These are phyloP conservation scores for Panagrolaimus sp. DNA, from an alignment of 1,140 invertebrate genomes.

Conservation along the genomic window DNA sequence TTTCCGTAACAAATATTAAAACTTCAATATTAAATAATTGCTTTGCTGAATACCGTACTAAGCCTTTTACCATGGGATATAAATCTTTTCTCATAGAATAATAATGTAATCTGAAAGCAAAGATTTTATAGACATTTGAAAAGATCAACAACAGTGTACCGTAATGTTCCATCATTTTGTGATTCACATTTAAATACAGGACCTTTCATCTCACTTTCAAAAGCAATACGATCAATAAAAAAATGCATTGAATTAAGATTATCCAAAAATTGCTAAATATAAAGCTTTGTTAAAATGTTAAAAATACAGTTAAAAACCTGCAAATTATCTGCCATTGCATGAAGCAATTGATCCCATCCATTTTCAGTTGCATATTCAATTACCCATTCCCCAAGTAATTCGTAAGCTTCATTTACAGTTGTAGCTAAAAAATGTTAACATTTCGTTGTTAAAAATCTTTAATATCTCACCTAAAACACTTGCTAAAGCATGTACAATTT, in stretches of 20 bases:
- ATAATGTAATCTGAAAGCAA: conserved; percentile 52
- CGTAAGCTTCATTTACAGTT: neutral
- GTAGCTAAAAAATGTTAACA: neutral
- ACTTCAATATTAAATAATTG: conserved; percentile 52
- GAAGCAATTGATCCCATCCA: conserved; percentile 25
- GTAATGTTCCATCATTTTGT: conserved; percentile 26
- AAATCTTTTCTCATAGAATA: conserved; percentile 59
- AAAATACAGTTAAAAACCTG: conserved; percentile 15
- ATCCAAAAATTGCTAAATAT: conserved; percentile 27
- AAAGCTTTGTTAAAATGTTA: neutral
- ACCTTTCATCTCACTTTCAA: conserved; percentile 25
- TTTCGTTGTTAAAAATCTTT: neutral
- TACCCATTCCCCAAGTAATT: conserved; percentile 27
- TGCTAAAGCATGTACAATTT: conserved; percentile 17
- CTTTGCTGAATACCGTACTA: conserved; percentile 49
- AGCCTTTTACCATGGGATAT: conserved; percentile 59
- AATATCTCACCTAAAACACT: conserved; percentile 13
- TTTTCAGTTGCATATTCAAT: conserved; percentile 23
- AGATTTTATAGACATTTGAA: neutral
- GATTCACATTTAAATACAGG: conserved; percentile 30
- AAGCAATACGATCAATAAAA: conserved; percentile 31
- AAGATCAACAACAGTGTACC: neutral
- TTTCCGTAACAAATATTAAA: conserved; percentile 50
- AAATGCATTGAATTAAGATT: conserved; percentile 30
- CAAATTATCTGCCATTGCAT: conserved; percentile 24